Percentiles rank a stretch among this genome's conserved stretches.
Evolutionary conservation across 2,888 invertebrate genomes (phyloP).

Genomic region (Amphiduros pacificus): DNA sequence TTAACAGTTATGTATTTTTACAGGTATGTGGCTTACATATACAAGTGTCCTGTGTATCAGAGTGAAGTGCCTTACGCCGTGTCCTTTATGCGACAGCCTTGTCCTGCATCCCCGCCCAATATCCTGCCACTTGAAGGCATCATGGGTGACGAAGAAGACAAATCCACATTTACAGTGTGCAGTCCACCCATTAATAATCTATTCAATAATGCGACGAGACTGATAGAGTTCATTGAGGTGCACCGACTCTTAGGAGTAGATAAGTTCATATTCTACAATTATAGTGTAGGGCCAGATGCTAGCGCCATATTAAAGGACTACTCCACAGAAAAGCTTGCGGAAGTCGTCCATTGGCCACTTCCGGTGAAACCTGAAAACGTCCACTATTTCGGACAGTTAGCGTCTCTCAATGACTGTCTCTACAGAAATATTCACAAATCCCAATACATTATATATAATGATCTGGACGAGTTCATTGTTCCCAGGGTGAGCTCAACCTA

Average conservation of each 20-base stretch:
- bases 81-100: too few relatives aligned
- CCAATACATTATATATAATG: constrained; percentile 27
- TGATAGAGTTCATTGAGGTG: too few relatives aligned
- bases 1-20: too few relatives aligned
- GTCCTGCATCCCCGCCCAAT: too few relatives aligned
- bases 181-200: too few relatives aligned
- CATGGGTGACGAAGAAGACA: too few relatives aligned
- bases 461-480: constrained; percentile 31
- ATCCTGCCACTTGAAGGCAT: too few relatives aligned
- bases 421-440: constrained; percentile 30
- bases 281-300: constrained; percentile 17
- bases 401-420: constrained; percentile 31
- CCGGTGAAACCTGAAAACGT: constrained; percentile 29
- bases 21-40: too few relatives aligned
- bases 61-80: too few relatives aligned
- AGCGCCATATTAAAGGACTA: constrained; percentile 14
- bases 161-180: too few relatives aligned
- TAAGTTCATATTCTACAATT: constrained; percentile 29
- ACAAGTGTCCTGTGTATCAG: too few relatives aligned
- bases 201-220: too few relatives aligned
- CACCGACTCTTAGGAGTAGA: constrained; percentile 31
- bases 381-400: constrained; percentile 34
- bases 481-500: constrained; percentile 11
- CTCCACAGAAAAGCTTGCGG: constrained; percentile 18
- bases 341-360: constrained; percentile 27